A percentile compares a stretch with the other conserved stretches of the same genome.
Evolutionary conservation across 1,140 invertebrate species (phyloP).

Genomic region (Magallana ariakensis): DNA sequence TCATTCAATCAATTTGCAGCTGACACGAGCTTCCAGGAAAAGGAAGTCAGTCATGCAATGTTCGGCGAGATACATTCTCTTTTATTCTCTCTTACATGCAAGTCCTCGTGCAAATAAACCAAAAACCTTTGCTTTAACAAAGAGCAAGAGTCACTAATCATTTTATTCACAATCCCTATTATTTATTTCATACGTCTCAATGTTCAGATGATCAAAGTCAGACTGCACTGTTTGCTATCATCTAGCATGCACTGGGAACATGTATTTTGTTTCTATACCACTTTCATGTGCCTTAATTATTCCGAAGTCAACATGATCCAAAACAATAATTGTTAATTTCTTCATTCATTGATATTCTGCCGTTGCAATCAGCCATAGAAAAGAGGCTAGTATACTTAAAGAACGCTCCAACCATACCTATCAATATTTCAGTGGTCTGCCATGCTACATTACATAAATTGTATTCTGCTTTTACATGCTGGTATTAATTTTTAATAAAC

Average conservation of each 20-base stretch:
- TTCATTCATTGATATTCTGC: not conserved
- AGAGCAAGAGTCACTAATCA: constrained; percentile 16
- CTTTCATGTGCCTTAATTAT: not conserved
- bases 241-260: not conserved
- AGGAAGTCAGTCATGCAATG: constrained; percentile 14
- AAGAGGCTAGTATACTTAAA: too few relatives aligned
- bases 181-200: not conserved
- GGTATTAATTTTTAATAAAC: constrained; percentile 34
- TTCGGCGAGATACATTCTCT: not conserved
- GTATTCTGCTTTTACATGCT: constrained; percentile 1
- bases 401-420: not conserved
- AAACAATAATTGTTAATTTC: not conserved
- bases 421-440: constrained; percentile 1
- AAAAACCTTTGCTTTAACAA: not conserved
- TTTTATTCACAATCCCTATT: not conserved
- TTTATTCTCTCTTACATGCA: not conserved
- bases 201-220: not conserved
- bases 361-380: too few relatives aligned
- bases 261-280: not conserved
- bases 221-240: not conserved
- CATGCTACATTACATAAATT: not conserved
- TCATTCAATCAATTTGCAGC: constrained; percentile 34
- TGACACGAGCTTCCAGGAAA: not conserved
- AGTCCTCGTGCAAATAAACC: not conserved
- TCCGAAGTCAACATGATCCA: not conserved